Percentiles rank a stretch among this genome's conserved stretches.
These are phyloP conservation scores for Platycercus adscitus DNA, from an alignment of 2,113 vertebrate species.

Conservation along the genomic window DNA sequence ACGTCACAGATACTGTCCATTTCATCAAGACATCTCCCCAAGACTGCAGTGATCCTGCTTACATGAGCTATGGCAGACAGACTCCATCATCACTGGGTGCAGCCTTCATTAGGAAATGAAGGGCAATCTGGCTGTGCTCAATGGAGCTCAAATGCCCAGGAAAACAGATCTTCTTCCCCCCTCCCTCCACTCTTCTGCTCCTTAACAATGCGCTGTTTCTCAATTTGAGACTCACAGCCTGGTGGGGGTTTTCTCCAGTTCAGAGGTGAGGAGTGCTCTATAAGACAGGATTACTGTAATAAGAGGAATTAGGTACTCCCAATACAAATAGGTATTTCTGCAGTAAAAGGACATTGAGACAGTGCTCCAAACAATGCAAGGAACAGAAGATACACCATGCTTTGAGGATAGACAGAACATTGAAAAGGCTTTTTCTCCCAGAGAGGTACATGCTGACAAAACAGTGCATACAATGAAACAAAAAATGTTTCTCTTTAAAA, in stretches of 20 bases:
- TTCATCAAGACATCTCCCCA: slow-evolving; percentile 46
- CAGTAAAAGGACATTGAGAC: slow-evolving; percentile 74
- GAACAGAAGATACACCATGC: slow-evolving; percentile 82
- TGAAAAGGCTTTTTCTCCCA: slow-evolving; percentile 67
- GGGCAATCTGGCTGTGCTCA: background rate
- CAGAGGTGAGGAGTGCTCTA: background rate
- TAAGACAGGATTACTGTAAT: slow-evolving; percentile 77
- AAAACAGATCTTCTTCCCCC: background rate
- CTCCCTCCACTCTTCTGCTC: background rate
- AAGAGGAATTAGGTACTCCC: slow-evolving; percentile 60
- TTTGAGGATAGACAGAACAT: slow-evolving; percentile 75
- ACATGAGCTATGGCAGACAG: background rate
- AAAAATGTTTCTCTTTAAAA: slow-evolving; percentile 65
- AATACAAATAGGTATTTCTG: slow-evolving; percentile 71
- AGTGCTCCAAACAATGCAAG: slow-evolving; percentile 74
- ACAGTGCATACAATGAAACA: slow-evolving; percentile 78
- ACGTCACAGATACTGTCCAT: slow-evolving; percentile 70
- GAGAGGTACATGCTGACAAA: slow-evolving; percentile 84
- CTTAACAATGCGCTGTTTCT: background rate
- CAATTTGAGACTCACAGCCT: background rate
- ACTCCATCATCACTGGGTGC: background rate
- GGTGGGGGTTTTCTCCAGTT: background rate
- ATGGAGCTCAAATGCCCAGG: background rate
- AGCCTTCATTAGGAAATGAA: slow-evolving; percentile 30
- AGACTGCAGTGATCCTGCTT: slow-evolving; percentile 72